A percentile compares a stretch with the other conserved stretches of the same genome.
Evolutionary conservation across 1,140 invertebrate genomes (phyloP).

Genomic region (Trachymyrmex septentrionalis): DNA sequence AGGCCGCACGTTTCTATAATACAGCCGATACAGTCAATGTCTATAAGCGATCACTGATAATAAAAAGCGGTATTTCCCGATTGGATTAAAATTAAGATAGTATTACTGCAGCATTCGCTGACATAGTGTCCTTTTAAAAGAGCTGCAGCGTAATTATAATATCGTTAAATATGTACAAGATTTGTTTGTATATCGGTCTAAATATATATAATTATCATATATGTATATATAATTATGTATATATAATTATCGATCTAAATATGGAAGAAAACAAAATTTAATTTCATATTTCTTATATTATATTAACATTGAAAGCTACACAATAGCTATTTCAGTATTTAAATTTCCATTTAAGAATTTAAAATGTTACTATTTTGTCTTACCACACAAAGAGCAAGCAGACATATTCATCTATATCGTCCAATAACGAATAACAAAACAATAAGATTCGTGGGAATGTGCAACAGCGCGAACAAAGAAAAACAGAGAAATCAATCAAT

Average conservation of each 20-base stretch:
- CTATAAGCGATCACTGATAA: constrained; percentile 56
- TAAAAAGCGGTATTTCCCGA: constrained; percentile 77
- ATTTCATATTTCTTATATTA: background rate
- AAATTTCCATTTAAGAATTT: constrained; percentile 5
- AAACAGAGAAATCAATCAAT: constrained; percentile 51
- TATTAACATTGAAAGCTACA: background rate
- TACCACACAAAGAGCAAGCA: background rate
- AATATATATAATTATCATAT: no score
- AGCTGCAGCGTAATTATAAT: background rate
- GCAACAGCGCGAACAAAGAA: constrained; percentile 24
- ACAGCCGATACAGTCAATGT: constrained; percentile 68
- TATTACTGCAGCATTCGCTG: constrained; percentile 50
- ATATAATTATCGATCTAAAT: constrained; percentile 2
- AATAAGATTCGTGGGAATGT: background rate
- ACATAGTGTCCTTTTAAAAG: constrained; percentile 34
- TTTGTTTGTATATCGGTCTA: no score
- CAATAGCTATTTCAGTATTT: background rate
- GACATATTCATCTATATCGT: constrained; percentile 35
- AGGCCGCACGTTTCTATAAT: constrained; percentile 66
- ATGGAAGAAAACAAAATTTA: background rate
- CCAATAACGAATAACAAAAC: constrained; percentile 18
- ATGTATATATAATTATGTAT: no score
- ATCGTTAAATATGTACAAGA: background rate
- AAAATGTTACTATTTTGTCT: background rate
- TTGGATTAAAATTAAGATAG: constrained; percentile 78